These are phyloP conservation scores for Rhyacichthys aspro DNA, from an alignment of 2,797 vertebrate genomes.

Conservation along the genomic window DNA sequence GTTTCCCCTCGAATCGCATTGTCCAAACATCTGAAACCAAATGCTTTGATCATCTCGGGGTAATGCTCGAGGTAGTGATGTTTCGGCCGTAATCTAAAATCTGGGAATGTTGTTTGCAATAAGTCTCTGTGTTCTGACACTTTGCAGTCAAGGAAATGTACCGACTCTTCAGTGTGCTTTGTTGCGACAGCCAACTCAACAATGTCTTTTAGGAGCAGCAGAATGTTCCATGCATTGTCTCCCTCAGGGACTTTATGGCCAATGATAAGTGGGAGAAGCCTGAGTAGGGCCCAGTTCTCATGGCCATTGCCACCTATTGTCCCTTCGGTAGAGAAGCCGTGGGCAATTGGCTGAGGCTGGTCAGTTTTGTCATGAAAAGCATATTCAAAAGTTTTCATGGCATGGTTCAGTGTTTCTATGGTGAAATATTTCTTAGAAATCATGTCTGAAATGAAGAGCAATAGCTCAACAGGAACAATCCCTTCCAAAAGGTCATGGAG, in stretches of 20 bases:
- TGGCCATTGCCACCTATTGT: slow-evolving; percentile 25
- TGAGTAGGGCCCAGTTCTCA: slow-evolving; percentile 17
- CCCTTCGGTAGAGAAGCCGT: background rate
- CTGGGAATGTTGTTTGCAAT: slow-evolving; percentile 20
- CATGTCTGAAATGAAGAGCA: background rate
- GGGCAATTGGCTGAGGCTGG: slow-evolving; percentile 2
- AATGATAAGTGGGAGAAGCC: slow-evolving; percentile 9
- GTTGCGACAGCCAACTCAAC: slow-evolving; percentile 21
- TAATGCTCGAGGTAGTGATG: slow-evolving; percentile 42
- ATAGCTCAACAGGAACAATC: slow-evolving; percentile 1
- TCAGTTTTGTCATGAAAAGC: slow-evolving; percentile 3
- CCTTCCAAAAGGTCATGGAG: slow-evolving; percentile 11
- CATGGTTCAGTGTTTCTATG: slow-evolving; percentile 1
- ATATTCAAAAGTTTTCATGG: slow-evolving; percentile 2
- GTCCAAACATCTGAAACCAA: slow-evolving; percentile 20
- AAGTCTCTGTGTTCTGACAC: slow-evolving; percentile 29
- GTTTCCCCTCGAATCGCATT: slow-evolving; percentile 20
- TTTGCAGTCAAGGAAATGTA: slow-evolving; percentile 25
- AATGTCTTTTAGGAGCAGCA: slow-evolving; percentile 15
- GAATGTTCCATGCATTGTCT: slow-evolving; percentile 7
- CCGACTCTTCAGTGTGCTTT: slow-evolving; percentile 24
- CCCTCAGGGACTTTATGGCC: slow-evolving; percentile 16
- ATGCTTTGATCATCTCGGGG: slow-evolving; percentile 10
- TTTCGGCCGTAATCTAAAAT: slow-evolving; percentile 28
- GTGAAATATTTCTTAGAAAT: background rate